Conservation (phyloP, 2,888 invertebrate genomes). For the Himalopsyche kuldschensis region DNA sequence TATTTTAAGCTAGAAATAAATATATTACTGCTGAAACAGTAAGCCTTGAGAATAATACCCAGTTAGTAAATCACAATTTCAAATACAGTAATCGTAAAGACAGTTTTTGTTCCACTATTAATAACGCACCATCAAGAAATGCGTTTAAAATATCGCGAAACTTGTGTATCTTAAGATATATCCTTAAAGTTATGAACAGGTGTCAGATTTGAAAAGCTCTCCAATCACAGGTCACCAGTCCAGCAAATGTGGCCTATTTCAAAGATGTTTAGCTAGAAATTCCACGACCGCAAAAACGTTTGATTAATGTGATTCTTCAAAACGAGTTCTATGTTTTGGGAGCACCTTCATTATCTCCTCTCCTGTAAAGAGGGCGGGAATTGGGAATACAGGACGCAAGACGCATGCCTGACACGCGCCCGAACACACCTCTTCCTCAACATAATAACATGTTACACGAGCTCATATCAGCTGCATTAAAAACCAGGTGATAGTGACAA, state of each 20-base stretch:
- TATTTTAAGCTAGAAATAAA: too few species aligned
- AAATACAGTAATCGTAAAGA: too few species aligned
- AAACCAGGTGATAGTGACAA: constrained; percentile 26
- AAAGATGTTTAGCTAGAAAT: too few species aligned
- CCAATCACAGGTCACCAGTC: too few species aligned
- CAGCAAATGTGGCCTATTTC: too few species aligned
- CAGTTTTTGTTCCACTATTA: too few species aligned
- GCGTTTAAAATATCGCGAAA: background rate
- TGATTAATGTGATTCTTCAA: background rate
- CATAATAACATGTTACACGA: constrained; percentile 35
- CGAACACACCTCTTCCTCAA: constrained; percentile 23
- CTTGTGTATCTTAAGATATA: background rate
- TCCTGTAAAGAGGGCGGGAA: background rate
- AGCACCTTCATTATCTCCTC: background rate
- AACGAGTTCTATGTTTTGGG: background rate
- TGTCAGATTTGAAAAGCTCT: background rate
- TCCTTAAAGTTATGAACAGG: background rate
- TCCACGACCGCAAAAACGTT: background rate
- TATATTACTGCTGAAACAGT: too few species aligned
- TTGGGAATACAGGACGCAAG: background rate
- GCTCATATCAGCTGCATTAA: constrained; percentile 28
- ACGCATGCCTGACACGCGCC: constrained; percentile 8
- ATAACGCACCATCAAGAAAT: too few species aligned
- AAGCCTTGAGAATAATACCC: too few species aligned
- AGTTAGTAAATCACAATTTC: too few species aligned